Conservation (phyloP, 2,113 vertebrate species). For the Pachycephala philippinensis region DNA sequence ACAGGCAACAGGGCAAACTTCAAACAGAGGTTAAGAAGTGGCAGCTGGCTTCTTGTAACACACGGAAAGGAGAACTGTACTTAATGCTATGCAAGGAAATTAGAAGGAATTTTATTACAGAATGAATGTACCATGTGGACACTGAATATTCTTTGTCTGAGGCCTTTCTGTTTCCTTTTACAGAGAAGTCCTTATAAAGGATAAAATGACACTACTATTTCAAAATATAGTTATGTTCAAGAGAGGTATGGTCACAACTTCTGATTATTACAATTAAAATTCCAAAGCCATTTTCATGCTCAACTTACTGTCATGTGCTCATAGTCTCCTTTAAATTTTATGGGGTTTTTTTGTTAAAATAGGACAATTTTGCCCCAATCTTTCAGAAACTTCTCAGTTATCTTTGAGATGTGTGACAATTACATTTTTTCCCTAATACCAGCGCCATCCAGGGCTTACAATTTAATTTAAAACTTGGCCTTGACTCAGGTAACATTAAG, state of each 20-base stretch:
- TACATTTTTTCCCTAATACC: background rate
- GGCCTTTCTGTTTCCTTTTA: background rate
- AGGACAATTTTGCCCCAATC: background rate
- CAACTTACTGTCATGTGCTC: background rate
- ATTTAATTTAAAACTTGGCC: slow-evolving; percentile 26
- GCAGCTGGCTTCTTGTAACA: background rate
- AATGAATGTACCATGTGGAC: background rate
- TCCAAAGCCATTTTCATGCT: background rate
- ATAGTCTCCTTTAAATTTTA: background rate
- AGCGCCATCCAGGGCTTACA: background rate
- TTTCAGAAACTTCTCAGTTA: background rate
- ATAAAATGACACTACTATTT: background rate
- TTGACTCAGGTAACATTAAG: background rate
- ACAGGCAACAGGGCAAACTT: background rate
- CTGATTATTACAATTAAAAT: background rate
- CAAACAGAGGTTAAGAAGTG: background rate
- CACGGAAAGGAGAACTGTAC: background rate
- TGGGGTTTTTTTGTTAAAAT: background rate
- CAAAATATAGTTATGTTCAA: background rate
- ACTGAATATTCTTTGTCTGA: background rate
- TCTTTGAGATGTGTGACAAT: background rate
- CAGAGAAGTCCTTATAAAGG: background rate
- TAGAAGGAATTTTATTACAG: background rate
- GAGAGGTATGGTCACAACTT: background rate
- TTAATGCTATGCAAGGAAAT: background rate